Conservation (phyloP, 2,888 invertebrate genomes). For the Creontiades dilutus region DNA sequence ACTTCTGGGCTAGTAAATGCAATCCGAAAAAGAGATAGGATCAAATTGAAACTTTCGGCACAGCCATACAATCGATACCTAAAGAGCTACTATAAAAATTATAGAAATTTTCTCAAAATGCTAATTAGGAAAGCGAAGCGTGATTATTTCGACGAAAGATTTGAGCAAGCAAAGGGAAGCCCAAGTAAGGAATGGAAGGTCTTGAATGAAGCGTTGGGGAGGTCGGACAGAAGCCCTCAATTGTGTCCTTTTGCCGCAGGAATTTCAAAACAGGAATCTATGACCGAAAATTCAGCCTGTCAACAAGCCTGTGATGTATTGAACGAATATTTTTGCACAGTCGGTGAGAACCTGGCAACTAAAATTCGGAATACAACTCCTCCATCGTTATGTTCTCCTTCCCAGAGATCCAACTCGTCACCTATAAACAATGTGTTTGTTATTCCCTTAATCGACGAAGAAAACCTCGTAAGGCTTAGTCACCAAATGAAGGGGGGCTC, state of each 20-base stretch:
- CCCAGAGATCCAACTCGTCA: conserved; percentile 10
- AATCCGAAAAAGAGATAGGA: conserved; percentile 38
- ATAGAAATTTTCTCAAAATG: conserved; percentile 39
- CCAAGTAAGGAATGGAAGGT: not conserved
- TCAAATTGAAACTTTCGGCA: conserved; percentile 18
- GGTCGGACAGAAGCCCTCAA: conserved; percentile 30
- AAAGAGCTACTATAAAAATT: conserved; percentile 43
- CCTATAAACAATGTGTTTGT: not conserved
- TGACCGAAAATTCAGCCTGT: not conserved
- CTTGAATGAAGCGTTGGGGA: not conserved
- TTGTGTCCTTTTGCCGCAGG: conserved; percentile 26
- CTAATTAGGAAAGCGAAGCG: conserved; percentile 33
- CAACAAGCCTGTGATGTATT: conserved; percentile 35
- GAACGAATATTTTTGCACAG: conserved; percentile 43
- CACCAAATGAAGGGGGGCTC: conserved; percentile 49
- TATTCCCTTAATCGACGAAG: conserved; percentile 43
- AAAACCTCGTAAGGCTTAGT: conserved; percentile 37
- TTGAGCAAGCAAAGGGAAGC: not conserved
- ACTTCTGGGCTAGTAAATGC: not conserved
- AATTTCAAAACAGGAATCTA: not conserved
- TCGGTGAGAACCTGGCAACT: conserved; percentile 19
- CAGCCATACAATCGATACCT: conserved; percentile 43
- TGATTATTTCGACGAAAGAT: not conserved
- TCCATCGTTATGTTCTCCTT: not conserved
- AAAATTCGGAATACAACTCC: conserved; percentile 43